phyloP scores from a whole-genome alignment of 2,113 vertebrate species.

The Ceyx cyanopectus region DNA sequence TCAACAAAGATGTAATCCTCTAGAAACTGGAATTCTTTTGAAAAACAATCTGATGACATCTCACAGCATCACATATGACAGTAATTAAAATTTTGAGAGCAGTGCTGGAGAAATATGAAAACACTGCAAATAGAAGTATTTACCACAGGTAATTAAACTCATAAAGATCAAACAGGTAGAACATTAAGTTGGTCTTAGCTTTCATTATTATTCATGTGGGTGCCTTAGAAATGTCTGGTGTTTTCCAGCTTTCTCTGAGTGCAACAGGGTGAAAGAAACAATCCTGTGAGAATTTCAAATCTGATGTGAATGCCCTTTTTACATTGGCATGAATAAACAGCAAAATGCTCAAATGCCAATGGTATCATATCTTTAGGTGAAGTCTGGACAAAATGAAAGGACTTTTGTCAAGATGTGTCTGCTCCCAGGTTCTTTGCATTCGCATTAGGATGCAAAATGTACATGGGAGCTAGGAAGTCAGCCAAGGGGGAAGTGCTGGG shows the following conservation, averaged over 20 bases:
- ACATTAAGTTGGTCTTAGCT: not conserved
- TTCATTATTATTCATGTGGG: not conserved
- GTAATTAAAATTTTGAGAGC: not conserved
- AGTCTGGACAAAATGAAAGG: not conserved
- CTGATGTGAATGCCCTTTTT: not conserved
- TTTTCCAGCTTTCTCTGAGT: not conserved
- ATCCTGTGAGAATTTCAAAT: not conserved
- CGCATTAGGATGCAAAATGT: not conserved
- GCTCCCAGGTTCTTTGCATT: not conserved
- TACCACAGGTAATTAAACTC: accelerated
- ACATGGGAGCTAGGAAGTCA: not conserved
- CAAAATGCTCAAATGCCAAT: not conserved
- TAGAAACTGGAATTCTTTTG: not conserved
- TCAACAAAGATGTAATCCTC: not conserved
- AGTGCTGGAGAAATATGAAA: not conserved
- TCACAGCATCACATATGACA: not conserved
- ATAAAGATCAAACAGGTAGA: not conserved
- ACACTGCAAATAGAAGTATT: not conserved
- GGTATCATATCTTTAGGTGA: not conserved
- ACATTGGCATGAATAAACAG: not conserved
- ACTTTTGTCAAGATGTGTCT: not conserved
- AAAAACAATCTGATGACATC: not conserved
- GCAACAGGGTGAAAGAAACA: not conserved
- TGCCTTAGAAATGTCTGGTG: not conserved
- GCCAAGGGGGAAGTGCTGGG: not conserved